phyloP scores from a whole-genome alignment of 2,797 vertebrate species.

The Cetoscarus ocellatus region DNA sequence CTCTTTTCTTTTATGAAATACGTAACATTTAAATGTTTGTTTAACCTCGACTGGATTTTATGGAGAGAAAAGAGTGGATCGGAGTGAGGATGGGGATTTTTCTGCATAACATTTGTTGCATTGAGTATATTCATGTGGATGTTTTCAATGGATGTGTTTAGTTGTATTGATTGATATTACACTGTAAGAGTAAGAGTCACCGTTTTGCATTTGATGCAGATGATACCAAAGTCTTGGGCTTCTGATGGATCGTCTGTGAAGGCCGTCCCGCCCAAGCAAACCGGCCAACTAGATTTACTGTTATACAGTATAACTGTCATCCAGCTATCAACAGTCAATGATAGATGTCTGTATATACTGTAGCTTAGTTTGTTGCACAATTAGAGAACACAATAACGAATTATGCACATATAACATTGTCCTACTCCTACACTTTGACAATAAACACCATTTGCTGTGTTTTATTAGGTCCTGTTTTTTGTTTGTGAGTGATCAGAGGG shows the following conservation, averaged over 20 bases:
- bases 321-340: slow-evolving; percentile 77
- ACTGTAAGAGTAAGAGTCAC: slow-evolving; percentile 80
- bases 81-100: slow-evolving; percentile 33
- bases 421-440: slow-evolving; percentile 84
- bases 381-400: slow-evolving; percentile 78
- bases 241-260: slow-evolving; percentile 47
- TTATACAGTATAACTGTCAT: slow-evolving; percentile 85
- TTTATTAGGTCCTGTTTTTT: slow-evolving; percentile 66
- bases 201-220: slow-evolving; percentile 77
- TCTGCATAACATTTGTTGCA: slow-evolving; percentile 83
- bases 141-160: slow-evolving; percentile 86
- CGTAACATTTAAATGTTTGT: slow-evolving; percentile 84
- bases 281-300: slow-evolving; percentile 82
- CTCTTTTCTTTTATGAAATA: slow-evolving; percentile 78
- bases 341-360: slow-evolving; percentile 84
- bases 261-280: slow-evolving; percentile 75
- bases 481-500: background rate
- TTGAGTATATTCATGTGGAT: slow-evolving; percentile 85
- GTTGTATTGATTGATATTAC: slow-evolving; percentile 85
- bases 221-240: slow-evolving; percentile 82
- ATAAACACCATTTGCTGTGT: slow-evolving; percentile 86
- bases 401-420: slow-evolving; percentile 84
- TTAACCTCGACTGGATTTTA: slow-evolving; percentile 80
- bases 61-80: slow-evolving; percentile 54
- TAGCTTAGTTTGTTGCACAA: slow-evolving; percentile 85